Percentiles rank a stretch among this genome's conserved stretches.
Evolutionary conservation across 2,113 vertebrate genomes (phyloP).

Genomic region (Ovis canadensis): DNA sequence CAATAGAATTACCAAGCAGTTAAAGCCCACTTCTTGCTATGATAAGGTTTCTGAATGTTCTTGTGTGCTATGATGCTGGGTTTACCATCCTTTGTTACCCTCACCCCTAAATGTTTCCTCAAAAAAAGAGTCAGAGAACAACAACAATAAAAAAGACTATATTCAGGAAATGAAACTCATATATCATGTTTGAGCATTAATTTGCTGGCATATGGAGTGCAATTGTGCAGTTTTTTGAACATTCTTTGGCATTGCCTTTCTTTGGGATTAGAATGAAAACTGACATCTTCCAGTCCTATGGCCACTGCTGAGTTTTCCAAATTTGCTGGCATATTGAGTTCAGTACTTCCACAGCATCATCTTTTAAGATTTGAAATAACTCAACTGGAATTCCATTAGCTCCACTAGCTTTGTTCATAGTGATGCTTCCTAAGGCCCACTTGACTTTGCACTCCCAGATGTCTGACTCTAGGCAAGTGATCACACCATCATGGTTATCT

Average conservation of each 20-base stretch:
- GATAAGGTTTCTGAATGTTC: constrained; percentile 16
- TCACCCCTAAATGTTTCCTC: neutral
- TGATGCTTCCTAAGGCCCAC: neutral
- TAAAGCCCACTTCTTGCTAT: neutral
- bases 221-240: neutral
- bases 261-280: neutral
- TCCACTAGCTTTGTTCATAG: too few species aligned
- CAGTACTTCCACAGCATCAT: neutral
- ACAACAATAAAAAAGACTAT: neutral
- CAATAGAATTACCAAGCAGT: constrained; percentile 30
- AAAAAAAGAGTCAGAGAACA: neutral
- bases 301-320: neutral
- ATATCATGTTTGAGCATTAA: neutral
- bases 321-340: neutral
- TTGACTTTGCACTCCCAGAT: neutral
- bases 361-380: neutral
- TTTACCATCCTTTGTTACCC: neutral
- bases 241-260: neutral
- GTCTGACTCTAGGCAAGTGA: neutral
- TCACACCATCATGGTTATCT: neutral
- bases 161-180: neutral
- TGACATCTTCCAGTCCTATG: neutral
- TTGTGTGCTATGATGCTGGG: neutral
- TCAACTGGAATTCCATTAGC: neutral
- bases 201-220: neutral